A percentile compares a stretch with the other conserved stretches of the same genome.
phyloP scores from a whole-genome alignment of 2,888 invertebrate species.

The Scaptomyza reducta region DNA sequence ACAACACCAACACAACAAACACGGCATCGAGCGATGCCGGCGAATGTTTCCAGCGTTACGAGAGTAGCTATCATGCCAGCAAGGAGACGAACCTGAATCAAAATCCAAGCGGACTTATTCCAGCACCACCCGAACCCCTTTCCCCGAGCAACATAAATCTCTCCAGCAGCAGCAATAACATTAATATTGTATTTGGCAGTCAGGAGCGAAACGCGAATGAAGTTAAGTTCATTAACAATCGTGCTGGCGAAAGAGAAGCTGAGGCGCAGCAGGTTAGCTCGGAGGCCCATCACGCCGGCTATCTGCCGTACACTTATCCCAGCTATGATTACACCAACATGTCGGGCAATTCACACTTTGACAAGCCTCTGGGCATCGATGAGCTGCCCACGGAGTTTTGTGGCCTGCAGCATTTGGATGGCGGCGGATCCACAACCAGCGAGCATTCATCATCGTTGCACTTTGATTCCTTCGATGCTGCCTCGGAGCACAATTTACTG shows the following conservation, averaged over 20 bases:
- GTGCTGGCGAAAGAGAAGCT: slow-evolving; percentile 37
- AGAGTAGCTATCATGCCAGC: slow-evolving; percentile 74
- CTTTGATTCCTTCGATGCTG: slow-evolving; percentile 82
- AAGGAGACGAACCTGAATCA: slow-evolving; percentile 84
- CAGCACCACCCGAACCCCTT: slow-evolving; percentile 21
- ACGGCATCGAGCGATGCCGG: slow-evolving; percentile 74
- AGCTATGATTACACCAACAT: slow-evolving; percentile 84
- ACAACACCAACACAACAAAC: slow-evolving; percentile 69
- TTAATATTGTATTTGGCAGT: slow-evolving; percentile 83
- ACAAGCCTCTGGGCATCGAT: slow-evolving; percentile 82
- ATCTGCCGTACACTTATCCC: slow-evolving; percentile 82
- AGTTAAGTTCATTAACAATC: slow-evolving; percentile 84
- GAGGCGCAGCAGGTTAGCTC: slow-evolving; percentile 73
- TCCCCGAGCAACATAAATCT: slow-evolving; percentile 82
- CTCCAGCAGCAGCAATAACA: slow-evolving; percentile 83
- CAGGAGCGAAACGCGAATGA: slow-evolving; percentile 82
- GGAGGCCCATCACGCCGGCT: slow-evolving; percentile 81
- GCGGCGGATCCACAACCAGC: slow-evolving; percentile 69
- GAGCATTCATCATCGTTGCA: slow-evolving; percentile 79
- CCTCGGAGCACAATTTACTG: slow-evolving; percentile 82
- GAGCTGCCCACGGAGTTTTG: slow-evolving; percentile 75
- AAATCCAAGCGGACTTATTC: slow-evolving; percentile 54
- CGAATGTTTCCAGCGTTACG: slow-evolving; percentile 70
- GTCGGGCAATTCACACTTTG: slow-evolving; percentile 83
- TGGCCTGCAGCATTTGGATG: slow-evolving; percentile 47